Evolutionary conservation across 2,797 vertebrate genomes (phyloP).

Genomic region (Xiphorhynchus erythropygius): DNA sequence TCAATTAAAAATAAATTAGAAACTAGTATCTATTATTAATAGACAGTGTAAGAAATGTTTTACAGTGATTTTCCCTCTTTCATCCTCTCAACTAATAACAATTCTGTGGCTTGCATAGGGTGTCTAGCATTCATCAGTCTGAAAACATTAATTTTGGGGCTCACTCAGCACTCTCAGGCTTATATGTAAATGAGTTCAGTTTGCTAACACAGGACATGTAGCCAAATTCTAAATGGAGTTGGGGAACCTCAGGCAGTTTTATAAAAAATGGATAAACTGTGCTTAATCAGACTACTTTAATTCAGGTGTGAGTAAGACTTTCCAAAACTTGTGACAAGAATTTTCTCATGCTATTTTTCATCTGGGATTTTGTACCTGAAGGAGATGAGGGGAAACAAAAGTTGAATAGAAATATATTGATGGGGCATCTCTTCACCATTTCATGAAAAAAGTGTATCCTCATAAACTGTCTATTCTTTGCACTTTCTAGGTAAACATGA

Average conservation of each 20-base stretch:
- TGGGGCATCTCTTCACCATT: background rate
- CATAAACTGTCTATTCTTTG: background rate
- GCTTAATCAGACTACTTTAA: background rate
- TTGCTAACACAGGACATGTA: background rate
- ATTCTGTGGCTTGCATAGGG: background rate
- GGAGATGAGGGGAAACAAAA: background rate
- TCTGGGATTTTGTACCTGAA: background rate
- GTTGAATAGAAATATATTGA: background rate
- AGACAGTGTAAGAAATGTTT: background rate
- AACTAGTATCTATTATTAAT: background rate
- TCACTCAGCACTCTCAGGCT: background rate
- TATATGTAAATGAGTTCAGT: background rate
- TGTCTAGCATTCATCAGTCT: background rate
- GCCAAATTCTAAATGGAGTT: background rate
- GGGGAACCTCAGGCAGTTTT: background rate
- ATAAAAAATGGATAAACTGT: background rate
- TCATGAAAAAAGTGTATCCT: background rate
- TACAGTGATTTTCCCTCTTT: background rate
- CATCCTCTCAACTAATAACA: background rate
- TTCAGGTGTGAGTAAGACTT: background rate
- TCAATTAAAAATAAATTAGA: constrained; percentile 26
- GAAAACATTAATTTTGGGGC: background rate
- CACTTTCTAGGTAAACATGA: background rate
- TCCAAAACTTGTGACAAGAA: background rate
- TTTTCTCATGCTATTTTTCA: background rate